A percentile compares a stretch with the other conserved stretches of the same genome.
phyloP scores from a whole-genome alignment of 2,113 vertebrate species.

The Gopherus flavomarginatus region DNA sequence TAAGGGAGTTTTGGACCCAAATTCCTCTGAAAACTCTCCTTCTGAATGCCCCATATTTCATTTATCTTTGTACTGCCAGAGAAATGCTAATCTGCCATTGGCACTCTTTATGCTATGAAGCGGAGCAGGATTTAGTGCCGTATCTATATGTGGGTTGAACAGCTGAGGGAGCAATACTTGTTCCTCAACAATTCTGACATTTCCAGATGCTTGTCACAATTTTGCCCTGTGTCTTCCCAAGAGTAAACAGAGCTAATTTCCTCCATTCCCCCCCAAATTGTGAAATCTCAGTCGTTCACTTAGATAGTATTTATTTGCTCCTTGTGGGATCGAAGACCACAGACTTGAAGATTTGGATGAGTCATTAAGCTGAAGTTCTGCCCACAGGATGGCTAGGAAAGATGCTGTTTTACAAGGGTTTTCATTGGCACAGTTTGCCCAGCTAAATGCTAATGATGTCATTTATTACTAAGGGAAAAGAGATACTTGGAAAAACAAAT shows the following conservation, averaged over 20 bases:
- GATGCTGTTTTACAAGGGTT: conserved; percentile 51
- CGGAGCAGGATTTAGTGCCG: neutral
- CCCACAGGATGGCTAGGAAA: conserved; percentile 18
- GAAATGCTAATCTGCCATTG: neutral
- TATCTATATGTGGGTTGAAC: neutral
- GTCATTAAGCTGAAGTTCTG: conserved; percentile 58
- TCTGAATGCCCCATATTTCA: neutral
- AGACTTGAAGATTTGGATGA: conserved; percentile 46
- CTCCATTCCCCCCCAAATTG: conserved; percentile 1
- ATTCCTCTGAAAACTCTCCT: neutral
- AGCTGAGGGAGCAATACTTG: neutral
- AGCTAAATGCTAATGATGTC: conserved; percentile 45
- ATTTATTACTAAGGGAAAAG: conserved; percentile 13
- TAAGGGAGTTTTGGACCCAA: neutral
- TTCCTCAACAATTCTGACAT: neutral
- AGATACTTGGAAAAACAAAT: conserved; percentile 22
- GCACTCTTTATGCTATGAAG: neutral
- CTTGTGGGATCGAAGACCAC: neutral
- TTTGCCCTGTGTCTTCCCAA: conserved; percentile 2
- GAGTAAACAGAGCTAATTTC: conserved; percentile 41
- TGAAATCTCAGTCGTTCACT: conserved; percentile 40
- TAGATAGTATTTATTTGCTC: conserved; percentile 18
- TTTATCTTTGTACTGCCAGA: neutral
- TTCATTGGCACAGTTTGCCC: conserved; percentile 45
- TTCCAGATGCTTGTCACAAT: neutral